Evolutionary conservation across 1,140 invertebrate species (phyloP).

Genomic region (Luehdorfia chinensis): DNA sequence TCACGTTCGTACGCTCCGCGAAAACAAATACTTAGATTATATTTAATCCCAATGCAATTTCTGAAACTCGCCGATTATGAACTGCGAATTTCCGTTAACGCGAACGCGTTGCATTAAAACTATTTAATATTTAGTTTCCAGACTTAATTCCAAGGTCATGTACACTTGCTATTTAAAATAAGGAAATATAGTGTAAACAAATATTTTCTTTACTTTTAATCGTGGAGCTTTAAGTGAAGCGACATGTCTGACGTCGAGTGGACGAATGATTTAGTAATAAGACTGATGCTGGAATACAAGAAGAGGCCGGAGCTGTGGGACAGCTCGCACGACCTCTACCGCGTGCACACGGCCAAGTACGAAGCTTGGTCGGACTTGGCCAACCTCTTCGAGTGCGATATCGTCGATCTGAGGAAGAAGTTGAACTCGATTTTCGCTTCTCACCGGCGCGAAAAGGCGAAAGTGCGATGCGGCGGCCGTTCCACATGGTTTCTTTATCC

Average conservation of each 20-base stretch:
- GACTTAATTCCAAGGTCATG: no score
- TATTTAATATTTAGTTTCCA: no score
- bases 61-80: no score
- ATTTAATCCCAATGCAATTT: no score
- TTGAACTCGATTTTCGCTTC: constrained; percentile 65
- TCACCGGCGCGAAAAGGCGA: constrained; percentile 54
- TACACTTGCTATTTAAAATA: no score
- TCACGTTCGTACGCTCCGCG: constrained; percentile 16
- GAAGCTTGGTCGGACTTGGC: constrained; percentile 58
- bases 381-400: constrained; percentile 46
- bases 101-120: no score
- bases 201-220: no score
- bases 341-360: constrained; percentile 49
- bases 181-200: no score
- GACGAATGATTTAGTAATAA: constrained; percentile 45
- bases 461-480: constrained; percentile 38
- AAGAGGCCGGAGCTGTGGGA: constrained; percentile 52
- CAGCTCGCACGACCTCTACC: constrained; percentile 34
- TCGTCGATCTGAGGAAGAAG: constrained; percentile 54
- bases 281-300: constrained; percentile 45
- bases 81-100: no score
- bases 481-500: constrained; percentile 60
- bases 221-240: no score
- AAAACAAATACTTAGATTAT: neutral
- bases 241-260: constrained; percentile 45